phyloP scores from a whole-genome alignment of 2,888 invertebrate species.

The Oxyteleia sp. region DNA sequence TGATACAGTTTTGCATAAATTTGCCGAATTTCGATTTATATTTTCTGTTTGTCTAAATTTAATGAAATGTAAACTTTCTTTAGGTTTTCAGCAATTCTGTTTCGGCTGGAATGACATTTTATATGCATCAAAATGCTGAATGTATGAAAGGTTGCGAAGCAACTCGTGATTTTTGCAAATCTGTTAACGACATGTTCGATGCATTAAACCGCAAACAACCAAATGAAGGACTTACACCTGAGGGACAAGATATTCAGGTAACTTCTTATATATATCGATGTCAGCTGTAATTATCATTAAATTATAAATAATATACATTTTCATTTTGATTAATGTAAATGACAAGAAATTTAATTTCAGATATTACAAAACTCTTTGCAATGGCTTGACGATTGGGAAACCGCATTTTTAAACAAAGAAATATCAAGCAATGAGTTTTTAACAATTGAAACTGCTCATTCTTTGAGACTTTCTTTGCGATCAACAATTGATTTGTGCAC shows the following conservation, averaged over 20 bases:
- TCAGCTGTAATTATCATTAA: too few species aligned
- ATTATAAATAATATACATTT: too few species aligned
- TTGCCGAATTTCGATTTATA: too few species aligned
- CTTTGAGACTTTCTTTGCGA: slow-evolving; percentile 31
- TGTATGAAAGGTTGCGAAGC: slow-evolving; percentile 45
- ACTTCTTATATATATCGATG: too few species aligned
- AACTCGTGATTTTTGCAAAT: slow-evolving; percentile 37
- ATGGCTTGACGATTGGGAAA: slow-evolving; percentile 31
- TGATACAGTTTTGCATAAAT: too few species aligned
- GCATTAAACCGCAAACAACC: slow-evolving; percentile 56
- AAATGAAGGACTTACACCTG: slow-evolving; percentile 13
- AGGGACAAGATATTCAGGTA: background rate
- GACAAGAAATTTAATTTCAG: slow-evolving; percentile 8
- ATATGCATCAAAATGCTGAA: slow-evolving; percentile 17
- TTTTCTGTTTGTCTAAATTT: slow-evolving; percentile 14
- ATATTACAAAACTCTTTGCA: slow-evolving; percentile 16
- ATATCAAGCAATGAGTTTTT: slow-evolving; percentile 34
- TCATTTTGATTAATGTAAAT: too few species aligned
- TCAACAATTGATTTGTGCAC: slow-evolving; percentile 60
- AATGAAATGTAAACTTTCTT: background rate
- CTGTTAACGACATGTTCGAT: slow-evolving; percentile 57
- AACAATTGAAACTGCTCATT: slow-evolving; percentile 31
- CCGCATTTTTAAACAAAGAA: background rate
- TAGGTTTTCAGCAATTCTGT: slow-evolving; percentile 62
- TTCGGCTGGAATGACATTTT: slow-evolving; percentile 47